Evolutionary conservation across 1,140 invertebrate genomes (phyloP).

Genomic region (Hirudo medicinalis): DNA sequence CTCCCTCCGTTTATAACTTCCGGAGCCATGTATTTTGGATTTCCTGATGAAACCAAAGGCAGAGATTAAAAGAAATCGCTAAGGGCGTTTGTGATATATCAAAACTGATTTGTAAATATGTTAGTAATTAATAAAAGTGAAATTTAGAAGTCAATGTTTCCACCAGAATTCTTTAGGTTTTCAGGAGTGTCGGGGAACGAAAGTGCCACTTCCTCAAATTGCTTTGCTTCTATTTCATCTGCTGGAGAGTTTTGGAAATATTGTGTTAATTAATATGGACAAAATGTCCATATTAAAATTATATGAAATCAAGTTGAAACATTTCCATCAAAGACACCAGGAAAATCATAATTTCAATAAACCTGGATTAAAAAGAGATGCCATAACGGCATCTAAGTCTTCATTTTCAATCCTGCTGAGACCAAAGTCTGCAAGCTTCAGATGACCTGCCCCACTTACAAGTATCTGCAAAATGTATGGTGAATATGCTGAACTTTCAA

Average conservation of each 20-base stretch:
- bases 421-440: slow-evolving; percentile 41
- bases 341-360: background rate
- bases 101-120: no score
- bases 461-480: slow-evolving; percentile 31
- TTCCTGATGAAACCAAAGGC: slow-evolving; percentile 27
- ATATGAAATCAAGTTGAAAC: no score
- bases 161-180: no score
- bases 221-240: background rate
- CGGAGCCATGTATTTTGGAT: slow-evolving; percentile 36
- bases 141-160: no score
- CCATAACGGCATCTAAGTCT: slow-evolving; percentile 38
- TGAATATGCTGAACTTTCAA: background rate
- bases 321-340: no score
- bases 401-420: slow-evolving; percentile 39
- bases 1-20: slow-evolving; percentile 35
- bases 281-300: no score
- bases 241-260: background rate
- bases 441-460: slow-evolving; percentile 35
- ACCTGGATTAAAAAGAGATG: slow-evolving; percentile 36
- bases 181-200: no score
- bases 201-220: no score
- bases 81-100: no score
- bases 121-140: no score
- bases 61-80: background rate
- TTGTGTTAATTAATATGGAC: background rate